Base-by-base conservation (phyloP, 2,888 invertebrate species). In the Osedax frankpressi region DNA sequence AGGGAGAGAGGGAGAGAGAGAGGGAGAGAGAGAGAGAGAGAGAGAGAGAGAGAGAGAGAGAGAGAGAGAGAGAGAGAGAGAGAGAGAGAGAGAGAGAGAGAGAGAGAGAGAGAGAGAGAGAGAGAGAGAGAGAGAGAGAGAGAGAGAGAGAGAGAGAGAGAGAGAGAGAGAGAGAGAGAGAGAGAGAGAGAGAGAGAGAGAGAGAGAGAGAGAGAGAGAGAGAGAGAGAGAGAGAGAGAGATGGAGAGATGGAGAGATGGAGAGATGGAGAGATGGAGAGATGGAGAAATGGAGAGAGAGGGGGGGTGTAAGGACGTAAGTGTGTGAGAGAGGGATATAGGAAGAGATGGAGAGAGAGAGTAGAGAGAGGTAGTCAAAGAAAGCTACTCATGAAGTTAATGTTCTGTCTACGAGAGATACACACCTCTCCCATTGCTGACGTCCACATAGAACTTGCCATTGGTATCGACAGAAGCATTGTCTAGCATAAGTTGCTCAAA, bases 51-150 rank as follows among this genome's bases (percentile, higher is more conserved):
- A 73, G 72, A 68, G 68, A 62, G 74, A 72, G 72, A 72, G 72
- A 67, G 65, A 72, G 72, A 72, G 74, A 72, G 30, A 74, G 67
- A 72, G 74, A 74, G 71, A 73, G 71, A 74, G 67, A 74, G 74
- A 74, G 74, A 74, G 74, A 74, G 62, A 74, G 74, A 74, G 71
- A 72, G 59, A 63, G 71, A 63, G 71, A 63, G 74, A 28, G 74
- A 25, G 27, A 67, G 67, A 72, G 65, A 59, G 26, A 72, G 71
- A 60, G 71, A 74, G 68, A 71, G 62, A 74, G 71, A 71, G 62
- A 74, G 74, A 60, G 24, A 74, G 74, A 62, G 62, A 74, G 62
- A 71, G 62, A 74, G 74, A 74, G 24, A 74, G 63, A 74, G 28
- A 72, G 74, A 74, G 74, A 74, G 63, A 74, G 63, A 71, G 71